These are phyloP conservation scores for Kryptolebias ocellatus DNA, from an alignment of 2,797 vertebrate species.

Conservation along the genomic window DNA sequence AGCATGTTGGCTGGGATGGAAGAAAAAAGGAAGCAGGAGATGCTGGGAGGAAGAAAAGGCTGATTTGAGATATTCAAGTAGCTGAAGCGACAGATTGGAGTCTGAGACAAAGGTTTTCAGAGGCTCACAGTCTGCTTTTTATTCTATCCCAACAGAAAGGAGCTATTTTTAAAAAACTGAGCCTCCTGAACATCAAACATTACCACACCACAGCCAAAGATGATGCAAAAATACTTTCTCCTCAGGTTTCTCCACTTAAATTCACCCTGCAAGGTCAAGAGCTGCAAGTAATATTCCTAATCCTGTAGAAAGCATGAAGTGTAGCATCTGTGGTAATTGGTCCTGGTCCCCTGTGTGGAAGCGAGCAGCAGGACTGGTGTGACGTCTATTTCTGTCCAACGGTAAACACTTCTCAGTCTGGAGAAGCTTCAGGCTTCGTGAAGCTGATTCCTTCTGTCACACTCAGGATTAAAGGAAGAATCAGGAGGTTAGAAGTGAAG, in stretches of 20 bases:
- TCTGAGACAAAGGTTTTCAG: neutral
- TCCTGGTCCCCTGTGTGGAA: slow-evolving; percentile 24
- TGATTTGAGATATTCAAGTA: neutral
- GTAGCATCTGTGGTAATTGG: slow-evolving; percentile 6
- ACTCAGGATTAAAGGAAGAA: neutral
- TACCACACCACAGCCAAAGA: too few species aligned
- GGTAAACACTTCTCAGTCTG: slow-evolving; percentile 24
- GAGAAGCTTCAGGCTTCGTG: neutral
- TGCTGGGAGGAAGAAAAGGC: slow-evolving; percentile 35
- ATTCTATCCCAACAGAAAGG: too few species aligned
- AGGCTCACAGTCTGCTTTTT: neutral
- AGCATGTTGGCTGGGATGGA: slow-evolving; percentile 19
- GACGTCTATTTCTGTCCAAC: slow-evolving; percentile 37
- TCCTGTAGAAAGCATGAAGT: slow-evolving; percentile 8
- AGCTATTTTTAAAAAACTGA: too few species aligned
- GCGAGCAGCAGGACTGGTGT: slow-evolving; percentile 35
- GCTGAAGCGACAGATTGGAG: slow-evolving; percentile 24
- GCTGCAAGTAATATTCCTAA: neutral
- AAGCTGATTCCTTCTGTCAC: neutral
- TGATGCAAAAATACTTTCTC: neutral
- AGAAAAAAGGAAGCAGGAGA: slow-evolving; percentile 38
- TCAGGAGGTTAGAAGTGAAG: neutral
- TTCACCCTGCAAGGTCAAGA: neutral
- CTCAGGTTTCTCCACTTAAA: neutral
- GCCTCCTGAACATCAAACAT: too few species aligned